phyloP scores from a whole-genome alignment of 2,113 vertebrate genomes.

The Tiliqua scincoides region DNA sequence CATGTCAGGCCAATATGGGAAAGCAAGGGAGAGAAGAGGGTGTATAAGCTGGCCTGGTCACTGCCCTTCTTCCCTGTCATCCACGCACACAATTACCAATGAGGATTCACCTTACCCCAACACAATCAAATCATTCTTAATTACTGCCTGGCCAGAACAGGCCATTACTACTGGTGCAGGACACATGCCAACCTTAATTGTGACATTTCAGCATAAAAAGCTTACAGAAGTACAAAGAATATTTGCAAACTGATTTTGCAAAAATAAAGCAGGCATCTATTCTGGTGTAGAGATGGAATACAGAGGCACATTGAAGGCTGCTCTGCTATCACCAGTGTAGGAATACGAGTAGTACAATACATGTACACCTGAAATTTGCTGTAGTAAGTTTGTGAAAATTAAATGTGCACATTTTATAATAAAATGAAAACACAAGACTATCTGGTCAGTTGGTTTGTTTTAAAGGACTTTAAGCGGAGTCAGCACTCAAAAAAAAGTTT shows the following conservation, averaged over 20 bases:
- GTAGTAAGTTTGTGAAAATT: slow-evolving; percentile 77
- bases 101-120: slow-evolving; percentile 18
- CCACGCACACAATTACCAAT: slow-evolving; percentile 14
- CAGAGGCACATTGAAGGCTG: slow-evolving; percentile 66
- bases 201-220: slow-evolving; percentile 64
- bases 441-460: slow-evolving; percentile 15
- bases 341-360: slow-evolving; percentile 80
- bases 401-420: slow-evolving; percentile 83
- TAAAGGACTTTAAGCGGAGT: background rate
- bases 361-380: slow-evolving; percentile 80
- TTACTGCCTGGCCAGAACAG: slow-evolving; percentile 35
- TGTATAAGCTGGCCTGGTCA: background rate
- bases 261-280: slow-evolving; percentile 81
- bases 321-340: slow-evolving; percentile 83
- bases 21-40: background rate
- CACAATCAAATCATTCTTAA: slow-evolving; percentile 8
- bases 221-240: slow-evolving; percentile 60
- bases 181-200: slow-evolving; percentile 59
- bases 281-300: slow-evolving; percentile 80
- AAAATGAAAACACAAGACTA: slow-evolving; percentile 63
- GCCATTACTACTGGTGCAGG: slow-evolving; percentile 52
- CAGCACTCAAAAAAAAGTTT: background rate
- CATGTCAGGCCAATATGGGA: background rate
- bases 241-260: slow-evolving; percentile 66
- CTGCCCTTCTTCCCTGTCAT: background rate